A percentile compares a stretch with the other conserved stretches of the same genome.
Conservation (phyloP, 2,888 invertebrate species). For the Lithophane semibrunnea region DNA sequence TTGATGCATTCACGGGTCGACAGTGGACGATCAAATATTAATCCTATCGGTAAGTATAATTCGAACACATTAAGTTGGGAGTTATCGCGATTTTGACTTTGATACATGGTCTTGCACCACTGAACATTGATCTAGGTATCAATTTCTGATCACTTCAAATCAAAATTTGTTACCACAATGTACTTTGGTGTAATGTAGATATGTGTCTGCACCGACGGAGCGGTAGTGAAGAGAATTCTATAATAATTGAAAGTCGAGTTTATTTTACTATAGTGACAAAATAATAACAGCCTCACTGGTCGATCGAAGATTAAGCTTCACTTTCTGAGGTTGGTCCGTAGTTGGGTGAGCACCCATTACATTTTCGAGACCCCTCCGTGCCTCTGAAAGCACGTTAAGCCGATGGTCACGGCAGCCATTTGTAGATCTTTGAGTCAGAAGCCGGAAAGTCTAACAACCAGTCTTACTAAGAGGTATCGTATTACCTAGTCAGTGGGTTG, state of each 20-base stretch:
- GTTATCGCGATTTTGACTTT: constrained; percentile 39
- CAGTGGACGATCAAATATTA: constrained; percentile 39
- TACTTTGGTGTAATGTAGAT: neutral
- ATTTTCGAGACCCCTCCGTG: neutral
- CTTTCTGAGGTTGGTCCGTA: neutral
- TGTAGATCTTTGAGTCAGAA: neutral
- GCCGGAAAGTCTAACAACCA: neutral
- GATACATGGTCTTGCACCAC: constrained; percentile 7
- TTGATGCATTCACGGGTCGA: constrained; percentile 71
- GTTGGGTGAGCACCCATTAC: neutral
- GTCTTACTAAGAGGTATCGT: neutral
- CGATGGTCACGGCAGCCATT: neutral
- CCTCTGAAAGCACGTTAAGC: neutral
- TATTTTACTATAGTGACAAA: neutral
- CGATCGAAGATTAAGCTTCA: neutral
- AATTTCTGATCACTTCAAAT: constrained; percentile 7
- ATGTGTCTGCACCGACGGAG: neutral
- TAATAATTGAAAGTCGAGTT: neutral
- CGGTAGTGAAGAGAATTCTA: neutral
- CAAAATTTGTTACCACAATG: neutral
- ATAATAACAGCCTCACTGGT: neutral
- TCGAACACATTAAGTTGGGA: constrained; percentile 16
- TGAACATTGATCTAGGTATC: neutral
- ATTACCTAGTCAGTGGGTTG: neutral
- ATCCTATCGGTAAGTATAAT: constrained; percentile 19